phyloP scores from a whole-genome alignment of 2,797 vertebrate genomes.

The Aeoliscus strigatus region DNA sequence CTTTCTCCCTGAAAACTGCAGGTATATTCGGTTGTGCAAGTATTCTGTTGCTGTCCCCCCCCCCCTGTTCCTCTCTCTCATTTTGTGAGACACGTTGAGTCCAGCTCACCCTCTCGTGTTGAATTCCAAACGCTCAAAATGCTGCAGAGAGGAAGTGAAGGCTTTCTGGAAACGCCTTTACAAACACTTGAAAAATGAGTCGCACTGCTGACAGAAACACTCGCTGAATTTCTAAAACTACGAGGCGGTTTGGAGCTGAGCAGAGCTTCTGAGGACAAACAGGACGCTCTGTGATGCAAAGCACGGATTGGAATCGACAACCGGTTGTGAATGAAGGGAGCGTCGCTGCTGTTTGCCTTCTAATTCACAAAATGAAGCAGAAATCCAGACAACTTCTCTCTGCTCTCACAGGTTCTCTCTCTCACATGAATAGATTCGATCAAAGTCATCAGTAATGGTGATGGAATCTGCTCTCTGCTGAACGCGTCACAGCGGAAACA shows the following conservation, averaged over 20 bases:
- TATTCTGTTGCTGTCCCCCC: slow-evolving; percentile 67
- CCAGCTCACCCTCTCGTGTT: slow-evolving; percentile 66
- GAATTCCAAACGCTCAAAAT: slow-evolving; percentile 59
- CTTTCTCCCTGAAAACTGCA: slow-evolving; percentile 79
- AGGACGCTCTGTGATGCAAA: slow-evolving; percentile 33
- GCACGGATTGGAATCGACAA: slow-evolving; percentile 60
- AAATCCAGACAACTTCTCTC: slow-evolving; percentile 64
- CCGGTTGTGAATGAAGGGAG: slow-evolving; percentile 58
- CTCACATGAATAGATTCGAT: too few relatives aligned
- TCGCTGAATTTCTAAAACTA: slow-evolving; percentile 25
- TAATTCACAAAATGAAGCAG: slow-evolving; percentile 61
- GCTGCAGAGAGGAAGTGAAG: slow-evolving; percentile 34
- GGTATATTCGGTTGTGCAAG: slow-evolving; percentile 79
- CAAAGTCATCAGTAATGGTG: too few relatives aligned
- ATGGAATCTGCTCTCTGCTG: too few relatives aligned
- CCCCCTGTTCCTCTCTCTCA: slow-evolving; percentile 36
- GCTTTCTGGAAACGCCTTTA: slow-evolving; percentile 35
- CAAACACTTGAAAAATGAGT: slow-evolving; percentile 27
- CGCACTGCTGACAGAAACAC: slow-evolving; percentile 27
- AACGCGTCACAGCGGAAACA: too few relatives aligned
- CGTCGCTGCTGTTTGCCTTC: slow-evolving; percentile 43
- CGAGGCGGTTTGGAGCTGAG: slow-evolving; percentile 18
- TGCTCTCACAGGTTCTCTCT: slow-evolving; percentile 51
- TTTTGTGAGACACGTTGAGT: slow-evolving; percentile 64
- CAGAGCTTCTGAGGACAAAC: slow-evolving; percentile 29